Conservation (phyloP, 2,888 invertebrate species). For the Drosophila neutralis region DNA sequence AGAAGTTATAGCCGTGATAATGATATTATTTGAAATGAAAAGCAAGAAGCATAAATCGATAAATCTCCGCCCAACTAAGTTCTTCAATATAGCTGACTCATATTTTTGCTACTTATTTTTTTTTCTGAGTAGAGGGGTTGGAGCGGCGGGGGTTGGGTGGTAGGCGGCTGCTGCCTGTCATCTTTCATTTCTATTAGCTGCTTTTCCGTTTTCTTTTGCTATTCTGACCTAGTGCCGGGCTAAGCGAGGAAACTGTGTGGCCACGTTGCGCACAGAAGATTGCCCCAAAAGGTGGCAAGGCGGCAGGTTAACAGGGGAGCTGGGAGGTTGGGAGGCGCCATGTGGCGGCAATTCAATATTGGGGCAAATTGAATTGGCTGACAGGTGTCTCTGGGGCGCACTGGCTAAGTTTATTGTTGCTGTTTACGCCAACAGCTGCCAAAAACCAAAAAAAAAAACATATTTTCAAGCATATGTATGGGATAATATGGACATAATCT, state of each 20-base stretch:
- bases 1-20: background rate
- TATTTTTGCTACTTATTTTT: background rate
- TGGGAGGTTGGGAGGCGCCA: slow-evolving; percentile 11
- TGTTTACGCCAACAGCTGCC: slow-evolving; percentile 20
- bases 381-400: slow-evolving; percentile 66
- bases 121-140: background rate
- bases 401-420: slow-evolving; percentile 37
- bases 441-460: slow-evolving; percentile 6
- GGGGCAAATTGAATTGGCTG: slow-evolving; percentile 62
- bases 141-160: background rate
- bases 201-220: slow-evolving; percentile 10
- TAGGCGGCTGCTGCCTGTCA: slow-evolving; percentile 3
- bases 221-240: slow-evolving; percentile 22
- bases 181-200: slow-evolving; percentile 35
- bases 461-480: background rate
- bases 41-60: background rate
- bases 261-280: slow-evolving; percentile 7
- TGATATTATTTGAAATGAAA: background rate
- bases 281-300: slow-evolving; percentile 9
- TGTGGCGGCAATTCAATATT: slow-evolving; percentile 50
- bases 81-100: slow-evolving; percentile 6
- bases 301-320: background rate
- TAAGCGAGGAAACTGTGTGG: background rate
- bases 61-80: background rate
- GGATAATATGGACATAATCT: background rate